Evolutionary conservation across 2,888 invertebrate species (phyloP), one percentile per base, ranked within the genome.

Genomic region (Drosophila ochracea): DNA sequence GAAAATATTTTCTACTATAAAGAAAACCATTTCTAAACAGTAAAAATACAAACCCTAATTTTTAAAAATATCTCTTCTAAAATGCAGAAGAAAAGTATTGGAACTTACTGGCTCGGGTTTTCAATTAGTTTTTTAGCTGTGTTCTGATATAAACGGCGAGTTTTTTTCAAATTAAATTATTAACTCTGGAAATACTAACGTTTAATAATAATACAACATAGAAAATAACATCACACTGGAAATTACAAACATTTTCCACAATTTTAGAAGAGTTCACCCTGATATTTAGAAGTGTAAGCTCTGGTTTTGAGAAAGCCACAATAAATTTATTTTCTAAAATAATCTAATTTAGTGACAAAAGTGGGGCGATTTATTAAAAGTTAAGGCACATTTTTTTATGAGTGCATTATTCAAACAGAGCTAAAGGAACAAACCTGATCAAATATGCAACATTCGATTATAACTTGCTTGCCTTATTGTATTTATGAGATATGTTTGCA

Each of bases 361-460:
- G n/a, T 21, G 21, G 5, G 1, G 1, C 21, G 21, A 7, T 13
- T 21, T 47, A 47, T 21, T 21, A 13, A 21, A 47, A 13, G 21
- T 9, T 10, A 21, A 3, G 3, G 1, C 7, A 21, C 4, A 6
- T 11, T 16, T 47, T 47, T 21, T 47, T 9, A 25, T 9, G 25
- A 16, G 47, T 47, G 47, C 30, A 37, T 50, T 39, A 10, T 25
- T 41, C 30, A 37, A 52, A 37, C 19, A 59, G 31, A 10, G 13
- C 13, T 16, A 25, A 4, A 16, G 4, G 2, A 47, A 25, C 19
- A 31, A 31, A 19, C 6, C 55, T 25, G 19, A 39, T 31, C 28
- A 54, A 67, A 53, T 53, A 37, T 60, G 37, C 39, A 25, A 30
- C 43, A 70, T 55, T 59, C 60, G 33, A 54, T 21, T 66, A 30